phyloP scores from a whole-genome alignment of 2,113 vertebrate species.

The Baryphthengus martii region DNA sequence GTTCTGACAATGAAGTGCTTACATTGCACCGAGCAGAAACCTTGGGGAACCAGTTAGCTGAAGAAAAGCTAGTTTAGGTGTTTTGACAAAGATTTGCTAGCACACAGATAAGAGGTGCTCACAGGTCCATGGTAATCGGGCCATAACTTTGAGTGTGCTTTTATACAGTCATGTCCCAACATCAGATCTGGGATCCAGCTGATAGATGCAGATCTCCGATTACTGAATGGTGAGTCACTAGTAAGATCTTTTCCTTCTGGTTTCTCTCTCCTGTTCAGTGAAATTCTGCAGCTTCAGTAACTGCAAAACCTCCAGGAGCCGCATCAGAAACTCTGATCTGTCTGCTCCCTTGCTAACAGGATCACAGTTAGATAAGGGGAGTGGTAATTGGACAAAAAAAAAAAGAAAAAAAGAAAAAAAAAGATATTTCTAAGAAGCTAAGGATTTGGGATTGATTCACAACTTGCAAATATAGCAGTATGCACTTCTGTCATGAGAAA shows the following conservation, averaged over 20 bases:
- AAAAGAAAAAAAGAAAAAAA: too few relatives aligned
- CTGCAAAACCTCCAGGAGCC: neutral
- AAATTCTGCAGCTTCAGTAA: neutral
- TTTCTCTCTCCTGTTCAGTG: neutral
- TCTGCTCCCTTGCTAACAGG: neutral
- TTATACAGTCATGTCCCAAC: constrained; percentile 69
- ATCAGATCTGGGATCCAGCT: constrained; percentile 45
- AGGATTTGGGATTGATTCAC: neutral
- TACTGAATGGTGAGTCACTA: constrained; percentile 62
- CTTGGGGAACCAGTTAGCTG: neutral
- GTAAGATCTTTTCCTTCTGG: neutral
- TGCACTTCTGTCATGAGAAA: neutral
- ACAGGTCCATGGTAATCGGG: neutral
- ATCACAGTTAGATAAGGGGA: neutral
- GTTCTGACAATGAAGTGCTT: neutral
- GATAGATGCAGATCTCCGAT: constrained; percentile 48
- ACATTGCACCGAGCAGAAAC: neutral
- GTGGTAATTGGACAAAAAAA: neutral
- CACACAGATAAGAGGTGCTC: neutral
- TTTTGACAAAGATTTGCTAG: neutral
- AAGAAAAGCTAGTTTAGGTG: neutral
- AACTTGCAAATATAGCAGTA: neutral
- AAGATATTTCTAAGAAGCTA: neutral
- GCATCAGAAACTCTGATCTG: neutral
- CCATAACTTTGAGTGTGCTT: neutral